Percentiles rank a stretch among this genome's conserved stretches.
These are phyloP conservation scores for Limnephilus lunatus DNA, from an alignment of 2,888 invertebrate genomes.

Conservation along the genomic window DNA sequence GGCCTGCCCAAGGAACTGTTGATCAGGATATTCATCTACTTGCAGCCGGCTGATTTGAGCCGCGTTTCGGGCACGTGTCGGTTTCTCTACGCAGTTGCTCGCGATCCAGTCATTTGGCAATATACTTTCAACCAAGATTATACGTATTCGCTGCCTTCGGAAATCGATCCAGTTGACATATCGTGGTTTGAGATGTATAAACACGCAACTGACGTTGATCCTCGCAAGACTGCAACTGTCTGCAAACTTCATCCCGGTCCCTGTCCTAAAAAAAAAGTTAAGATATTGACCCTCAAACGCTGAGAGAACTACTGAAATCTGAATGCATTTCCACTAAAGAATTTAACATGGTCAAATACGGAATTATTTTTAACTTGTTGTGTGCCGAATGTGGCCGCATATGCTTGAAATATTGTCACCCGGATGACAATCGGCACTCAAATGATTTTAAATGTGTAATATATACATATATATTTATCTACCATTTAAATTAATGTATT, in stretches of 20 bases:
- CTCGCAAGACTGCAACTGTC: background rate
- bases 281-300: background rate
- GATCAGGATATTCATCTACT: conserved; percentile 69
- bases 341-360: background rate
- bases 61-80: conserved; percentile 71
- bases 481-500: background rate
- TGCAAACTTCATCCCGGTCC: background rate
- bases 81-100: conserved; percentile 65
- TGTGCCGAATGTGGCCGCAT: too few relatives aligned
- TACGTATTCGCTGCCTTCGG: background rate
- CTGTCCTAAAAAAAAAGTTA: background rate
- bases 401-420: too few relatives aligned
- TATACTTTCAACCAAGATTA: background rate
- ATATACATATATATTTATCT: background rate
- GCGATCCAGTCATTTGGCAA: conserved; percentile 59
- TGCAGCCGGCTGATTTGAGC: conserved; percentile 68
- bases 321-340: background rate
- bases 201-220: background rate
- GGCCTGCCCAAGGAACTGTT: conserved; percentile 75
- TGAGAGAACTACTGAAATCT: background rate
- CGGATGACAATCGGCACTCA: too few relatives aligned
- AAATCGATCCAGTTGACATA: background rate
- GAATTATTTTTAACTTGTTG: too few relatives aligned
- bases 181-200: conserved; percentile 34
- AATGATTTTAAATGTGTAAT: too few relatives aligned